These are phyloP conservation scores for Nycticebus coucang DNA, from an alignment of 2,113 vertebrate genomes.

Conservation along the genomic window DNA sequence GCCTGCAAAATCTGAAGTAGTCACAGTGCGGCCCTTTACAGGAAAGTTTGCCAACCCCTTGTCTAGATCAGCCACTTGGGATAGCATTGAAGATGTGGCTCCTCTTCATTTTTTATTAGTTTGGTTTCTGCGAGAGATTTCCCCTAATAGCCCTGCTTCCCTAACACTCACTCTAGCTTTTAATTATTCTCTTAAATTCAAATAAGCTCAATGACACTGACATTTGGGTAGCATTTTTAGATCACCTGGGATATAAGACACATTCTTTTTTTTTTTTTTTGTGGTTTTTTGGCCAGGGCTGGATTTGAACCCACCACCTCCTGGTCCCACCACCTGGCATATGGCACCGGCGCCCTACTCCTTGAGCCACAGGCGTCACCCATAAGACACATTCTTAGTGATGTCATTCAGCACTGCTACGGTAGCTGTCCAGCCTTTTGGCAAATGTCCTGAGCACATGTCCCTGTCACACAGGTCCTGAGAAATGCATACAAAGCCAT, in stretches of 20 bases:
- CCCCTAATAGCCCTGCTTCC: background rate
- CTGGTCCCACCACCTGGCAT: too few species aligned
- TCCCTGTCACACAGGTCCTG: background rate
- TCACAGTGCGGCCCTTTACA: background rate
- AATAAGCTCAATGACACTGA: background rate
- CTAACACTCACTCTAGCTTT: background rate
- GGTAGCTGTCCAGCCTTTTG: background rate
- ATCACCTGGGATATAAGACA: background rate
- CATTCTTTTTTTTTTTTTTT: too few species aligned
- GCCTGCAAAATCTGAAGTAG: background rate
- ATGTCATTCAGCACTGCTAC: background rate
- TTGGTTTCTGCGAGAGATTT: background rate
- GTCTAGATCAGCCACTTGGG: background rate
- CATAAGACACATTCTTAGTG: background rate
- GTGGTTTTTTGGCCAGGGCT: too few species aligned
- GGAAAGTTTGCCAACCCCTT: background rate
- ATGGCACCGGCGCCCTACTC: too few species aligned
- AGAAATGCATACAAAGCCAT: conserved; percentile 35
- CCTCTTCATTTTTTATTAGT: background rate
- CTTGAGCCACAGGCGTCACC: too few species aligned
- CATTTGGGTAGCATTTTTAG: background rate
- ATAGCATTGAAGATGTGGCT: background rate
- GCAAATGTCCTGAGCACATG: background rate
- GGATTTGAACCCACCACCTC: too few species aligned
- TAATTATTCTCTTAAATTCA: background rate